Evolutionary conservation across 2,797 vertebrate genomes (phyloP).

Genomic region (Pipistrellus pipistrellus): DNA sequence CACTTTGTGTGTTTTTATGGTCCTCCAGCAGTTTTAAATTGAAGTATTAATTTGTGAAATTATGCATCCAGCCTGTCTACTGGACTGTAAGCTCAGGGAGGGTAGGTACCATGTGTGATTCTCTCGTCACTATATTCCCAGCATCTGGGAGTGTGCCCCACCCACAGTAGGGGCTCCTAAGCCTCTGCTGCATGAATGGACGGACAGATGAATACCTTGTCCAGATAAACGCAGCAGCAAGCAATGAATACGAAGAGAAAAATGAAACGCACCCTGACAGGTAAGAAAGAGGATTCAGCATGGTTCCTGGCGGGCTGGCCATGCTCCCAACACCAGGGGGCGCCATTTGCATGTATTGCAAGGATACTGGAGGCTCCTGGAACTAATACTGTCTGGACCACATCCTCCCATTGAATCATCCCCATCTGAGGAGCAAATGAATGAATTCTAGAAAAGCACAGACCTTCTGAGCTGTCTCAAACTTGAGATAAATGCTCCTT

Average conservation of each 20-base stretch:
- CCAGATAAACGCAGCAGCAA: background rate
- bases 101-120: background rate
- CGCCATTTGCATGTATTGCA: background rate
- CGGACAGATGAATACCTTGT: background rate
- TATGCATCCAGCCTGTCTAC: background rate
- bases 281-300: background rate
- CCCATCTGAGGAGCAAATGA: background rate
- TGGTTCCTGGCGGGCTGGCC: background rate
- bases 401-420: background rate
- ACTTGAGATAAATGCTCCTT: background rate
- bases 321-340: background rate
- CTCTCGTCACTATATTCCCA: background rate
- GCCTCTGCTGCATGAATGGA: background rate
- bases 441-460: slow-evolving; percentile 10
- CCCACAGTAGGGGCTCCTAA: background rate
- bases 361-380: too few species aligned
- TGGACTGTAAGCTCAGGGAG: background rate
- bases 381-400: background rate
- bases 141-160: background rate
- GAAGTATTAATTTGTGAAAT: background rate
- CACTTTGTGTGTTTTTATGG: background rate
- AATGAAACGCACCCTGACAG: background rate
- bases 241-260: background rate
- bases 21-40: background rate
- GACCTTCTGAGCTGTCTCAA: background rate